These are phyloP conservation scores for Tiphia femorata DNA, from an alignment of 2,888 invertebrate genomes.

Conservation along the genomic window DNA sequence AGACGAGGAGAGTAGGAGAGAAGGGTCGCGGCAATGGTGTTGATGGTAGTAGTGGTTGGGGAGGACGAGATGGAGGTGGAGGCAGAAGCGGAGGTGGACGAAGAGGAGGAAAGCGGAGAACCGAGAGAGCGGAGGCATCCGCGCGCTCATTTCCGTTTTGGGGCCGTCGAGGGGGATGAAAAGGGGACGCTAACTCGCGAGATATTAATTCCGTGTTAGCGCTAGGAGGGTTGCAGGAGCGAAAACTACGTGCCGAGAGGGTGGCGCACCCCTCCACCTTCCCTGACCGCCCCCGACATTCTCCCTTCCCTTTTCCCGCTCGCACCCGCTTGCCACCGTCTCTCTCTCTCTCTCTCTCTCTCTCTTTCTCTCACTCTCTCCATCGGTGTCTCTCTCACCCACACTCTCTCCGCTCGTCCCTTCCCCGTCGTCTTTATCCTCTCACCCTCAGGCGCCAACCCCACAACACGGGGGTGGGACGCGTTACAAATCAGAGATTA, in stretches of 20 bases:
- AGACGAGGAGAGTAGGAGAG: constrained; percentile 3
- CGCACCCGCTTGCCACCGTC: constrained; percentile 40
- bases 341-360: constrained; percentile 31
- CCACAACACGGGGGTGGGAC: constrained; percentile 50
- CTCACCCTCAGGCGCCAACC: constrained; percentile 15
- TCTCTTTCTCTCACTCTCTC: not conserved
- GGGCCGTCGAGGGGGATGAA: constrained; percentile 53
- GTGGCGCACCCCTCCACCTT: constrained; percentile 28
- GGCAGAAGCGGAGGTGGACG: constrained; percentile 37
- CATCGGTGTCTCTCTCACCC: constrained; percentile 16
- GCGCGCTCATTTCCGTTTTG: constrained; percentile 68
- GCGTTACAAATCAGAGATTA: constrained; percentile 69
- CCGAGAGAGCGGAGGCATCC: constrained; percentile 63
- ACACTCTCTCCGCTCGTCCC: constrained; percentile 14
- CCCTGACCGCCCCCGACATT: constrained; percentile 12
- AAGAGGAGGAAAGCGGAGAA: constrained; percentile 28
- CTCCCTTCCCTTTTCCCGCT: constrained; percentile 13
- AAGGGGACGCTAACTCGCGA: constrained; percentile 66
- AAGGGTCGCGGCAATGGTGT: too few relatives aligned
- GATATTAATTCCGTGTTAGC: constrained; percentile 70
- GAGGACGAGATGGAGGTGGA: constrained; percentile 6
- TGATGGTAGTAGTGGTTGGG: too few relatives aligned
- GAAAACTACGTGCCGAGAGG: constrained; percentile 60
- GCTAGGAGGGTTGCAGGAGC: constrained; percentile 63
- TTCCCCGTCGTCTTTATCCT: constrained; percentile 13